Percentiles rank a stretch among this genome's conserved stretches.
These are phyloP conservation scores for Channa maculata DNA, from an alignment of 2,113 vertebrate genomes.

Conservation along the genomic window DNA sequence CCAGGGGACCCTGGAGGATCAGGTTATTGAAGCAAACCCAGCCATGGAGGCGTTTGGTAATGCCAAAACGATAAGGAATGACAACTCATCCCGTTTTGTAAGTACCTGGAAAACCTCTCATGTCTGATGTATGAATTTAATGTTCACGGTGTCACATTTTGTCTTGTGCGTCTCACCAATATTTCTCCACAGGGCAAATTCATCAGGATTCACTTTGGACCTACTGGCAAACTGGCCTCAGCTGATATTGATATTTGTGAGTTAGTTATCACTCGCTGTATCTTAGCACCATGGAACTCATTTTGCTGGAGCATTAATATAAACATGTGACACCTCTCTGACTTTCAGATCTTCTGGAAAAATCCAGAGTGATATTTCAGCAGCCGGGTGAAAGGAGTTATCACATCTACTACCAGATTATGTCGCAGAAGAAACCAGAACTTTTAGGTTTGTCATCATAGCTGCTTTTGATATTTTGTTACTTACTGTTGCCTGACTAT, in stretches of 20 bases:
- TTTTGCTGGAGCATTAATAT: not conserved
- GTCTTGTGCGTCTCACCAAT: not conserved
- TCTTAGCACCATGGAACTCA: not conserved
- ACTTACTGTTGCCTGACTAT: not conserved
- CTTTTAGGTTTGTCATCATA: constrained; percentile 84
- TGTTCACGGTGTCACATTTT: not conserved
- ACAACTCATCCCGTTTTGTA: constrained; percentile 96
- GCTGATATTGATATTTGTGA: constrained; percentile 95
- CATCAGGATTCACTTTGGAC: constrained; percentile 95
- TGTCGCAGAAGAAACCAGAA: constrained; percentile 94
- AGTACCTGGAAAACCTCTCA: constrained; percentile 68
- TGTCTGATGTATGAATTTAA: not conserved
- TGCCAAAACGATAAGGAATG: constrained; percentile 94
- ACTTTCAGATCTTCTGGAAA: constrained; percentile 90
- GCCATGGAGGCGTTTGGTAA: constrained; percentile 97
- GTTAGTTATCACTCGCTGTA: constrained; percentile 56
- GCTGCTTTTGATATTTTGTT: not conserved
- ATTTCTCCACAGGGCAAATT: constrained; percentile 89
- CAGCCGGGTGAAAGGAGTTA: constrained; percentile 93
- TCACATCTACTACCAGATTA: constrained; percentile 95
- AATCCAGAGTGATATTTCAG: constrained; percentile 93
- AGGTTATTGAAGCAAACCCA: constrained; percentile 96
- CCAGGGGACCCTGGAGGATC: constrained; percentile 95
- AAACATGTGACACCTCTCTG: not conserved
- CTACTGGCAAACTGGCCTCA: constrained; percentile 92